Evolutionary conservation across 2,797 vertebrate species (phyloP).

Genomic region (Semaprochilodus insignis): DNA sequence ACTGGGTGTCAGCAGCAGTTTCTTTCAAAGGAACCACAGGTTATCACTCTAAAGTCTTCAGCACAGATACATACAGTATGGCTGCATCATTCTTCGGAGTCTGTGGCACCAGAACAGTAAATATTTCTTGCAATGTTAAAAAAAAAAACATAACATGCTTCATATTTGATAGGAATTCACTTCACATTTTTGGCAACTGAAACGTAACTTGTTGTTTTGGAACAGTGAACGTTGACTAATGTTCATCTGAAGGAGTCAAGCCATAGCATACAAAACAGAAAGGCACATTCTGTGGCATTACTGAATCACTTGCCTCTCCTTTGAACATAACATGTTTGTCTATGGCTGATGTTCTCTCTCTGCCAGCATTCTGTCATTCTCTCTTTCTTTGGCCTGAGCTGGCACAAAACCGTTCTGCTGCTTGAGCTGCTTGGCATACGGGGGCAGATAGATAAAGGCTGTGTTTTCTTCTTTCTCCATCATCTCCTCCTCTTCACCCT

Average conservation of each 20-base stretch:
- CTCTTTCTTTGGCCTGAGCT: conserved; percentile 85
- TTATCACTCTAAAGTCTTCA: conserved; percentile 7
- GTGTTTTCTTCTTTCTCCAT: conserved; percentile 83
- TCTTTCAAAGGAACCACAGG: neutral
- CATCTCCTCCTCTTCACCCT: conserved; percentile 76
- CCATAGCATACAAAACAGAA: conserved; percentile 74
- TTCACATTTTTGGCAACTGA: conserved; percentile 73
- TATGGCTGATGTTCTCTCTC: conserved; percentile 73
- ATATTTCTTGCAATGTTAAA: neutral
- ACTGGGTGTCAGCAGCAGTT: conserved; percentile 25
- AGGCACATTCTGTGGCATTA: conserved; percentile 79
- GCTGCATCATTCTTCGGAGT: conserved; percentile 13
- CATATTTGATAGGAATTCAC: conserved; percentile 18
- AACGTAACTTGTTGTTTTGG: conserved; percentile 62
- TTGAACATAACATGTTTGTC: conserved; percentile 46
- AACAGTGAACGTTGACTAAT: conserved; percentile 68
- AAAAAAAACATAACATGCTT: conserved; percentile 35
- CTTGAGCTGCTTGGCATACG: conserved; percentile 78
- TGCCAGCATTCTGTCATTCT: conserved; percentile 78
- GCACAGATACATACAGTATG: neutral
- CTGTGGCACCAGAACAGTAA: conserved; percentile 22
- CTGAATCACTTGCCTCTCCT: conserved; percentile 56
- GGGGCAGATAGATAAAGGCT: conserved; percentile 85
- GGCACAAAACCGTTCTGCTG: conserved; percentile 83
- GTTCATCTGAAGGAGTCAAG: conserved; percentile 61